Base-by-base conservation (phyloP, 2,888 invertebrate genomes). In the Crossocerus cetratus region DNA sequence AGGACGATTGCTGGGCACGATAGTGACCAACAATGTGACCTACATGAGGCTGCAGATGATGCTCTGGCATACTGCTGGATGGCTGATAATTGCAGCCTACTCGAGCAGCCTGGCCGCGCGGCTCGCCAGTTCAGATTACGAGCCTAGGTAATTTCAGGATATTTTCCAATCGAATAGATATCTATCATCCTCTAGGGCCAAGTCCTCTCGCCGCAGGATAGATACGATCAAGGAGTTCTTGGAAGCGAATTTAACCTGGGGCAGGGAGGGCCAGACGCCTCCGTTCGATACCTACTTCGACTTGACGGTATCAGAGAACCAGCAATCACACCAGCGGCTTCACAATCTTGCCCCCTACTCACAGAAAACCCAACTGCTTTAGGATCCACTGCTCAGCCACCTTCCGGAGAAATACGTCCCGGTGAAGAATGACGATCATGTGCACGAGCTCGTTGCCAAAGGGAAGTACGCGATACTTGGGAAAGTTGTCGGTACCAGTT, bases 41-140 rank as follows among this genome's bases (percentile, higher is more conserved):
- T 77, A 81, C 14, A 72, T 86, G 20, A 77, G 82, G 53, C 32
- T 86, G 2, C 84, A 86, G 56, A 76, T 88, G 20, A 76, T 86
- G 18, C 76, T 88, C n/a, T 90, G 89, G 89, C 87, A 88, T 58
- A 66, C 81, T 2, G 76, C 83, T 1, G 88, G 88, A 20, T 74
- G 89, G 44, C 64, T 89, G 54, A 69, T 90, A 3, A 87, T 89
- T 5, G 81, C 86, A 1, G 86, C 86, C 1, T 90, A 89, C 22
- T 83, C 80, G 64, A 86, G 88, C 54, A 89, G 89, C 59, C 83
- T 90, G 1, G 88, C 89, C 1, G 86, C 88, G 0, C 77, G 84
- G 45, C 78, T 90, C 32, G 78, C 89, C 2, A 84, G 82, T 63
- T 77, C 80, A 0, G 85, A 86, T 45, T 89, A 85, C 61, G 89